A percentile compares a stretch with the other conserved stretches of the same genome.
Conservation (phyloP, 2,797 vertebrate genomes). For the Thaleichthys pacificus region DNA sequence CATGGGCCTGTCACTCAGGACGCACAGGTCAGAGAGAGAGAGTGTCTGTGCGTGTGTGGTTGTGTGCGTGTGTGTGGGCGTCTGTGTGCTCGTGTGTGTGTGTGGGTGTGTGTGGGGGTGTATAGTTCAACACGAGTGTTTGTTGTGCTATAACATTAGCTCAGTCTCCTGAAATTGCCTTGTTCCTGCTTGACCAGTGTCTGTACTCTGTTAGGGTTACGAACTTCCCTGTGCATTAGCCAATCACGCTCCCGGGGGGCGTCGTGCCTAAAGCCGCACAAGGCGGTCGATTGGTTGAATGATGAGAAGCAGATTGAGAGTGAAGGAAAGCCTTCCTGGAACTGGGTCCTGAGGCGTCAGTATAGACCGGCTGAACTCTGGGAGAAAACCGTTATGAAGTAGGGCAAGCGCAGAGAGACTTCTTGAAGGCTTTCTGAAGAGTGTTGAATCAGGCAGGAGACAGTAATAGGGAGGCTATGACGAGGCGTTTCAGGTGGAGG, state of each 20-base stretch:
- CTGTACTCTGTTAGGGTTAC: too few species aligned
- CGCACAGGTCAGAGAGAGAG: constrained; percentile 78
- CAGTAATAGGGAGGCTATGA: constrained; percentile 27
- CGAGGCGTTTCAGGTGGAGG: not conserved
- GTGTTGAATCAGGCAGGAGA: not conserved
- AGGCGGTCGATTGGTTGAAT: constrained; percentile 33
- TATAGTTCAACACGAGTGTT: too few species aligned
- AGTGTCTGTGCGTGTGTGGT: too few species aligned
- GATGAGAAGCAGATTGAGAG: constrained; percentile 19
- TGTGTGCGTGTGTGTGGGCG: too few species aligned
- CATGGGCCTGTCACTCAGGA: constrained; percentile 87
- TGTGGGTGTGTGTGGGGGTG: too few species aligned
- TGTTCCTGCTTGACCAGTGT: too few species aligned
- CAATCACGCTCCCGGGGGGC: constrained; percentile 13
- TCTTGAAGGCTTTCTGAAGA: not conserved
- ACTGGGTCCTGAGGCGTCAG: not conserved
- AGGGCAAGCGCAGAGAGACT: not conserved
- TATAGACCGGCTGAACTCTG: not conserved
- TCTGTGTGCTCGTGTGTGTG: too few species aligned
- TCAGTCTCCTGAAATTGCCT: too few species aligned
- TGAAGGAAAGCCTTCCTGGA: not conserved
- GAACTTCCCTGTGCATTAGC: constrained; percentile 32
- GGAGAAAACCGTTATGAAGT: not conserved
- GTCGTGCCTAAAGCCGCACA: constrained; percentile 27
- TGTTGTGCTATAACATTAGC: too few species aligned